Evolutionary conservation across 2,113 vertebrate genomes (phyloP).

Genomic region (Ochotona curzoniae): DNA sequence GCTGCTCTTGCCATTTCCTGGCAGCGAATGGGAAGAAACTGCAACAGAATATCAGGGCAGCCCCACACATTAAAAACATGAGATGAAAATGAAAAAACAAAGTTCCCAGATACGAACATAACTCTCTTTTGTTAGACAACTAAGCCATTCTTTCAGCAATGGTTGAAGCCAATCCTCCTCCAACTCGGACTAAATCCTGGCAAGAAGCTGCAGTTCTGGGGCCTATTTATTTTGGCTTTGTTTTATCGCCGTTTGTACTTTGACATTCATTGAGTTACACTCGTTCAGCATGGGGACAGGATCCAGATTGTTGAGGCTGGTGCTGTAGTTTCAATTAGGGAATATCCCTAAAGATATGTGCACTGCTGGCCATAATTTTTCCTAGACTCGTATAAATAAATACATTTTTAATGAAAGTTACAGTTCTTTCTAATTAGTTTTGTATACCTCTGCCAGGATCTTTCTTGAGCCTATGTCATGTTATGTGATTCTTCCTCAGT

Average conservation of each 20-base stretch:
- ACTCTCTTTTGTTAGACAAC: slow-evolving; percentile 51
- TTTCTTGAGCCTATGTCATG: neutral
- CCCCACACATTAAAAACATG: slow-evolving; percentile 28
- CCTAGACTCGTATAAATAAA: neutral
- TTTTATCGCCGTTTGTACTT: slow-evolving; percentile 54
- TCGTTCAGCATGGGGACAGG: neutral
- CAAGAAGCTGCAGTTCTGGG: slow-evolving; percentile 41
- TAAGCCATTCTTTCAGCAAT: slow-evolving; percentile 44
- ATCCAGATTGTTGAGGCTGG: slow-evolving; percentile 20
- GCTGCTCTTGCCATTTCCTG: slow-evolving; percentile 62
- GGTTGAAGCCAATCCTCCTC: slow-evolving; percentile 24
- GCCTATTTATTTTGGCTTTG: slow-evolving; percentile 57
- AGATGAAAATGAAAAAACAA: slow-evolving; percentile 32
- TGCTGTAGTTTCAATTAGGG: slow-evolving; percentile 13
- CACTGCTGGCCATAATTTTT: neutral
- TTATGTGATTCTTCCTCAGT: neutral
- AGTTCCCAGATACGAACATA: slow-evolving; percentile 28
- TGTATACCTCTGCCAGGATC: neutral
- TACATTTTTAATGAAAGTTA: neutral
- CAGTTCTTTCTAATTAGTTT: neutral
- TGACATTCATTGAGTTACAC: slow-evolving; percentile 31
- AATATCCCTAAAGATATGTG: slow-evolving; percentile 11
- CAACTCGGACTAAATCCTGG: neutral
- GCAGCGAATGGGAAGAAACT: neutral
- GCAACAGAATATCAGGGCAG: slow-evolving; percentile 50